Percentiles rank a stretch among this genome's conserved stretches.
These are phyloP conservation scores for Tragopan temminckii DNA, from an alignment of 2,797 vertebrate genomes.

Conservation along the genomic window DNA sequence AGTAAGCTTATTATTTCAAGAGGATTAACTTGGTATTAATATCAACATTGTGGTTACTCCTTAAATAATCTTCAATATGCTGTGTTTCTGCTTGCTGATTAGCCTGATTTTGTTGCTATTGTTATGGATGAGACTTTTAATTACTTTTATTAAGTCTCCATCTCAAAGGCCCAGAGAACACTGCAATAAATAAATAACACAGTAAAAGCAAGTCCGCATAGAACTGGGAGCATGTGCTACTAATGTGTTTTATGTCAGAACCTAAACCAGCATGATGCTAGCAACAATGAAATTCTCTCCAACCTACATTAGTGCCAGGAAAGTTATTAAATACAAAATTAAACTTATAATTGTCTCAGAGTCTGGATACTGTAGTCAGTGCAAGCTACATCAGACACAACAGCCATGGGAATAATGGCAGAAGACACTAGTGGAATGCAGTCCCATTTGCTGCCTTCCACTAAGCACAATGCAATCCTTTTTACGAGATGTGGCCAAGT, in stretches of 20 bases:
- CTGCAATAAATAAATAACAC: neutral
- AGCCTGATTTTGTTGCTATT: neutral
- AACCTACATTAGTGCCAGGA: neutral
- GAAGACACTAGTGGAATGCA: neutral
- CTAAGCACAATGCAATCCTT: neutral
- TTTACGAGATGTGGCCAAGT: neutral
- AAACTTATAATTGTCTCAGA: neutral
- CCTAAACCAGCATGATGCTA: neutral
- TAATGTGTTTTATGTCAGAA: neutral
- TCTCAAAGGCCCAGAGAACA: neutral
- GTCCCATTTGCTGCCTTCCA: neutral
- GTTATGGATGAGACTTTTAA: neutral
- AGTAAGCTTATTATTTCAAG: conserved; percentile 19
- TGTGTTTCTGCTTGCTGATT: neutral
- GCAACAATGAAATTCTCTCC: neutral
- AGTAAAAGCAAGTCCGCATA: neutral
- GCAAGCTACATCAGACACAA: neutral
- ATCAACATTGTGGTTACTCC: neutral
- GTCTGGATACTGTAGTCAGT: neutral
- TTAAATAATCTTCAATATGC: neutral
- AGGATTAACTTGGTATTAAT: conserved; percentile 6
- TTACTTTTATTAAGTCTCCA: conserved; percentile 19
- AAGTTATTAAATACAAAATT: neutral
- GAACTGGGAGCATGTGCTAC: neutral
- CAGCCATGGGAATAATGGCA: neutral